Evolutionary conservation across 2,113 vertebrate species (phyloP).

Genomic region (Amazona vittata): DNA sequence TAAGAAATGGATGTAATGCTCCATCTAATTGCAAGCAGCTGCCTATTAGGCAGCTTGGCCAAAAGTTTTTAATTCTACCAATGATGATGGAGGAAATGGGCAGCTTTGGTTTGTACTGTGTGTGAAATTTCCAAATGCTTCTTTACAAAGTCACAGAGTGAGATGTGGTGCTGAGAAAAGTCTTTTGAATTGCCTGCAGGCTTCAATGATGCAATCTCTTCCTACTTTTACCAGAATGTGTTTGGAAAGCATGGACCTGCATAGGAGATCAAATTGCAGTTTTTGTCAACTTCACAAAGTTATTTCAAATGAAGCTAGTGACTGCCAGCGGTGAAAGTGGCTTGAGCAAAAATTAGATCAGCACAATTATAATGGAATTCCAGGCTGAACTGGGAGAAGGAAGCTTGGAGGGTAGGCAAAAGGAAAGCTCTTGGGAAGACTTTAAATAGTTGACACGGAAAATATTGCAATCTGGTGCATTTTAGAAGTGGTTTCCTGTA

Average conservation of each 20-base stretch:
- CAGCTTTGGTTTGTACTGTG: conserved; percentile 43
- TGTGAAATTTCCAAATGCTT: conserved; percentile 43
- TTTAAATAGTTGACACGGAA: conserved; percentile 65
- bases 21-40: conserved; percentile 80
- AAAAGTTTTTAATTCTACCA: conserved; percentile 74
- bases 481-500: conserved; percentile 68
- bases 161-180: conserved; percentile 34
- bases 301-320: conserved; percentile 42
- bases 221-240: conserved; percentile 59
- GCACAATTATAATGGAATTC: conserved; percentile 60
- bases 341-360: conserved; percentile 62
- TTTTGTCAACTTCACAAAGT: conserved; percentile 60
- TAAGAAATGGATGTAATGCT: conserved; percentile 72
- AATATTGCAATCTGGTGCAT: conserved; percentile 67
- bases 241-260: conserved; percentile 54
- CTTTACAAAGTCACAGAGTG: conserved; percentile 56
- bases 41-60: conserved; percentile 66
- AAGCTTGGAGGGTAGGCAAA: conserved; percentile 44
- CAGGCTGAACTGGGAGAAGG: conserved; percentile 48
- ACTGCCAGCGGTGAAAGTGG: conserved; percentile 64
- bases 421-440: conserved; percentile 40
- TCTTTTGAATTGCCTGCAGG: conserved; percentile 47
- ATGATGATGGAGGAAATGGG: conserved; percentile 68
- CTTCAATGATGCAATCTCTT: conserved; percentile 61
- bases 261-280: conserved; percentile 54